Base-by-base conservation (phyloP, 2,113 vertebrate species). In the Tor tambroides region DNA sequence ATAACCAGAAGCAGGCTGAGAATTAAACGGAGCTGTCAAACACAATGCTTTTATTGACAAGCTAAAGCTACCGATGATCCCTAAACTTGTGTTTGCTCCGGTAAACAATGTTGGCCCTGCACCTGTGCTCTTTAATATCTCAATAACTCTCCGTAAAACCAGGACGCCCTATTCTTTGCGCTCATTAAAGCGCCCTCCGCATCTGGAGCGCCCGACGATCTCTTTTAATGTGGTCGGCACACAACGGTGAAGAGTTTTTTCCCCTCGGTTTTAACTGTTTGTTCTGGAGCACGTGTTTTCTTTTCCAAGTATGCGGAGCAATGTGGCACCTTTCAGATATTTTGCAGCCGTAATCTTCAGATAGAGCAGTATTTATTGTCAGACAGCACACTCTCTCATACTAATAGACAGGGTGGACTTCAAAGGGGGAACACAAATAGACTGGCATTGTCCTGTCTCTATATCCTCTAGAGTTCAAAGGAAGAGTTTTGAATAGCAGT, bases 381-480 rank as follows among this genome's bases (percentile, higher is more conserved):
- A 93, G 89, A 91, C 92, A 91, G 93, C 92, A 91, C 91, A 90
- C 92, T 90, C 94, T 94, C 94, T 94, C 94, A 92, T 94, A 94
- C 93, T 95, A 95, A 94, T 93, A 92, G 93, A 93, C 94, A 95
- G 93, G 94, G 94, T 92, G 93, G 91, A 94, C 94, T 95, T 96
- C 94, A 96, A 95, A 95, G 94, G 86, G 91, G 85, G 91, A 92
- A 87, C 91, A 88, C 93, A 92, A 95, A 95, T 95, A 94, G 93
- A 91, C 93, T 94, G 88, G 92, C 94, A 95, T 94, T 95, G 94
- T 96, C 92, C 94, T 94, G 91, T 92, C 93, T 95, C 93, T 94
- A 89, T 94, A 94, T 94, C 93, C 94, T 93, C 85, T 85, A 88
- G 89, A 94, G 94, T 95, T 95, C 95, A 96, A 96, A 96, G 95